Evolutionary conservation across 2,888 invertebrate genomes (phyloP).

Genomic region (Calliopum simillimum): DNA sequence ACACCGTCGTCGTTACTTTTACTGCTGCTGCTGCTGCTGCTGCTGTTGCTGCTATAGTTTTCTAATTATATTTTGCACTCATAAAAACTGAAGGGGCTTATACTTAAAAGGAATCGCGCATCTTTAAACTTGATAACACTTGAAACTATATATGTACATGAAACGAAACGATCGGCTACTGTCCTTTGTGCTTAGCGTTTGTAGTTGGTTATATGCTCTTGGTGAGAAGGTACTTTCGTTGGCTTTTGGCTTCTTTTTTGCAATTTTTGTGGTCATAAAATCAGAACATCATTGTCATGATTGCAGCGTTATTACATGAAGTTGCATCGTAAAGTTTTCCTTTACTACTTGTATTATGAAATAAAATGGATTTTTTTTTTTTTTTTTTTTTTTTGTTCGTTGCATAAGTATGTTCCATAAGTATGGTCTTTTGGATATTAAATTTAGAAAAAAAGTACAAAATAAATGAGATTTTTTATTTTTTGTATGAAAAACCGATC

Average conservation of each 20-base stretch:
- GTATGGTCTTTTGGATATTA: too few relatives aligned
- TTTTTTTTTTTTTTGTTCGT: not conserved
- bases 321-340: not conserved
- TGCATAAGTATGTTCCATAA: too few relatives aligned
- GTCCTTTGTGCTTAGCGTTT: slow-evolving; percentile 9
- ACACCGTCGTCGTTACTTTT: not conserved
- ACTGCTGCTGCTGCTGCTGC: not conserved
- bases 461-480: too few relatives aligned
- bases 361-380: not conserved
- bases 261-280: slow-evolving; percentile 26
- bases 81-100: not conserved
- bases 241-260: too few relatives aligned
- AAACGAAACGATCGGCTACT: slow-evolving; percentile 12
- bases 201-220: not conserved
- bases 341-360: not conserved
- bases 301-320: slow-evolving; percentile 13
- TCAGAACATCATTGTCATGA: slow-evolving; percentile 20
- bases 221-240: too few relatives aligned
- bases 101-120: not conserved
- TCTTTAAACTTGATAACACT: slow-evolving; percentile 6
- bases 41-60: not conserved
- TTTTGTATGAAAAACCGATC: too few relatives aligned
- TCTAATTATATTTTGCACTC: slow-evolving; percentile 15
- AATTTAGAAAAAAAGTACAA: too few relatives aligned
- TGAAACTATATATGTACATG: not conserved